These are phyloP conservation scores for Sternotherus odoratus DNA, from an alignment of 2,797 vertebrate species.

Conservation along the genomic window DNA sequence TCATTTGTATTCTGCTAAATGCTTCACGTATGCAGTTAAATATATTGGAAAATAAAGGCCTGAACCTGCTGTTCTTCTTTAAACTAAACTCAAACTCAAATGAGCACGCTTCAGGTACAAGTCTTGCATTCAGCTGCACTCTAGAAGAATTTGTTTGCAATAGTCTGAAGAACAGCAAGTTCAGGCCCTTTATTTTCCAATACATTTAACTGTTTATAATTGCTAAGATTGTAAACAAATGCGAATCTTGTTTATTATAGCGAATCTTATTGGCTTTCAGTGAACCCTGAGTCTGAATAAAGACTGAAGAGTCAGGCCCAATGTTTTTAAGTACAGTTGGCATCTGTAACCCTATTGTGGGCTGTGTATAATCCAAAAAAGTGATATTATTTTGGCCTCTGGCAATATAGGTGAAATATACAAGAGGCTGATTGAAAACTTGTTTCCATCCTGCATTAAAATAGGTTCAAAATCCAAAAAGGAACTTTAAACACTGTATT, in stretches of 20 bases:
- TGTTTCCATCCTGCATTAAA: slow-evolving; percentile 55
- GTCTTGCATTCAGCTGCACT: neutral
- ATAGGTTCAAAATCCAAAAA: slow-evolving; percentile 44
- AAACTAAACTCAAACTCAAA: slow-evolving; percentile 6
- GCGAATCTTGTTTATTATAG: too few species aligned
- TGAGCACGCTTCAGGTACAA: neutral
- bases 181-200: slow-evolving; percentile 26
- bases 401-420: neutral
- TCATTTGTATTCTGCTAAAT: slow-evolving; percentile 3
- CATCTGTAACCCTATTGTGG: slow-evolving; percentile 57
- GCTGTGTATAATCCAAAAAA: slow-evolving; percentile 30
- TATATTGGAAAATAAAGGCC: slow-evolving; percentile 35
- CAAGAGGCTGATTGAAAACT: slow-evolving; percentile 51
- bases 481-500: slow-evolving; percentile 38
- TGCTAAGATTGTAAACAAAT: neutral
- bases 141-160: neutral
- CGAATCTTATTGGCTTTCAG: slow-evolving; percentile 23
- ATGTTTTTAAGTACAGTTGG: slow-evolving; percentile 70
- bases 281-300: slow-evolving; percentile 61
- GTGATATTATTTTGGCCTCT: slow-evolving; percentile 59
- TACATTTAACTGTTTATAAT: slow-evolving; percentile 52
- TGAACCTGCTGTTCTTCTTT: slow-evolving; percentile 45
- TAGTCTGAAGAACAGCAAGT: slow-evolving; percentile 43
- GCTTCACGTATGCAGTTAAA: neutral
- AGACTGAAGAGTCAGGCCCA: slow-evolving; percentile 40